Evolutionary conservation across 2,797 vertebrate species (phyloP).

Genomic region (Cuniculus paca): DNA sequence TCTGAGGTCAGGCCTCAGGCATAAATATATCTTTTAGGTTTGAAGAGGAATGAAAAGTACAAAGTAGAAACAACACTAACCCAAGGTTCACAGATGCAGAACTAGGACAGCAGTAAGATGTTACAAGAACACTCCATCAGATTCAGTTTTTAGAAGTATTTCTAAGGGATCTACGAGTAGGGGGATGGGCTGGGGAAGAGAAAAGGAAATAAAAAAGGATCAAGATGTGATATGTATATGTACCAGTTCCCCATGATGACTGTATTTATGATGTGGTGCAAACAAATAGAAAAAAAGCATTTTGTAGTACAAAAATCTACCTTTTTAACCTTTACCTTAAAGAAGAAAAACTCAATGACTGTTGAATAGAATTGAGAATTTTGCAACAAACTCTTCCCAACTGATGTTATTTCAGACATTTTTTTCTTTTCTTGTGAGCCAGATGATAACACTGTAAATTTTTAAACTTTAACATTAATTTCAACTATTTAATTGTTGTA

Average conservation of each 20-base stretch:
- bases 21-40: not conserved
- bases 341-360: not conserved
- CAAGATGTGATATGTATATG: not conserved
- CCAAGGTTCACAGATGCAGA: not conserved
- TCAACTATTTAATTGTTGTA: constrained; percentile 76
- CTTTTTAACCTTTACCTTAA: not conserved
- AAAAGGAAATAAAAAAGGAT: not conserved
- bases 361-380: constrained; percentile 10
- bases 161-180: not conserved
- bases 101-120: not conserved
- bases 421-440: constrained; percentile 82
- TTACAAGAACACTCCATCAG: not conserved
- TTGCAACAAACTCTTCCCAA: not conserved
- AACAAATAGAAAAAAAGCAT: not conserved
- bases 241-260: not conserved
- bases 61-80: not conserved
- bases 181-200: not conserved
- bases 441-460: constrained; percentile 74
- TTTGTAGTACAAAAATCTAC: not conserved
- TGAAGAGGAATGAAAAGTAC: constrained; percentile 28
- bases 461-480: constrained; percentile 81
- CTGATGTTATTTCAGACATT: constrained; percentile 67
- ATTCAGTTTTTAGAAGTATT: not conserved
- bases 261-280: not conserved
- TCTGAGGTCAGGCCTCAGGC: not conserved